Evolutionary conservation across 2,113 vertebrate species (phyloP).

Genomic region (Erinaceus europaeus): DNA sequence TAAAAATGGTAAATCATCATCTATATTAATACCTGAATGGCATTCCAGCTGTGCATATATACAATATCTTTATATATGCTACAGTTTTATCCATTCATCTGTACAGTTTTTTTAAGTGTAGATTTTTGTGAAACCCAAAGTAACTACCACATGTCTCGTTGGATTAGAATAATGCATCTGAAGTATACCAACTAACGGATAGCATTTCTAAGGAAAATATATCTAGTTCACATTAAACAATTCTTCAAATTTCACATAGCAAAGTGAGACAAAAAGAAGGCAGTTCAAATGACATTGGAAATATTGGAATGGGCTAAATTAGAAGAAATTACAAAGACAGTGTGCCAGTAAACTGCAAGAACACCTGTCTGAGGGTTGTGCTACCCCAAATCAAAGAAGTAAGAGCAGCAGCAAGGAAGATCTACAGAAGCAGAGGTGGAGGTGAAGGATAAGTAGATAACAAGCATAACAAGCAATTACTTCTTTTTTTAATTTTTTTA

Average conservation of each 20-base stretch:
- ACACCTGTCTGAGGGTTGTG: not conserved
- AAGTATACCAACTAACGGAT: not conserved
- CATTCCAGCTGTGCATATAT: not conserved
- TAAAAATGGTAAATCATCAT: not conserved
- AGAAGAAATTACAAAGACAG: no score
- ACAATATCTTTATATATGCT: no score
- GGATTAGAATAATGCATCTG: not conserved
- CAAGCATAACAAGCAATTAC: not conserved
- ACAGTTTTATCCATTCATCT: not conserved
- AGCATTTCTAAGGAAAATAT: not conserved
- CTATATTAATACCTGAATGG: not conserved
- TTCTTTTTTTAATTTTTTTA: no score
- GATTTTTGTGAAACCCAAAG: not conserved
- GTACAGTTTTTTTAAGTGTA: not conserved
- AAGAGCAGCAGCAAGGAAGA: not conserved
- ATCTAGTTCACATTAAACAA: not conserved
- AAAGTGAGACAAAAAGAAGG: not conserved
- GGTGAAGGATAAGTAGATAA: not conserved
- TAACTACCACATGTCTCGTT: not conserved
- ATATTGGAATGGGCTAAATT: not conserved
- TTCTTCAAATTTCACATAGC: not conserved
- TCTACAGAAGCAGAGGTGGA: not conserved
- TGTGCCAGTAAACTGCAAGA: accelerated
- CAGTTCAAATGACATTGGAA: not conserved
- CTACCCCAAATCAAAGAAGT: not conserved